Evolutionary conservation across 2,797 vertebrate species (phyloP).

Genomic region (Danio tinwini): DNA sequence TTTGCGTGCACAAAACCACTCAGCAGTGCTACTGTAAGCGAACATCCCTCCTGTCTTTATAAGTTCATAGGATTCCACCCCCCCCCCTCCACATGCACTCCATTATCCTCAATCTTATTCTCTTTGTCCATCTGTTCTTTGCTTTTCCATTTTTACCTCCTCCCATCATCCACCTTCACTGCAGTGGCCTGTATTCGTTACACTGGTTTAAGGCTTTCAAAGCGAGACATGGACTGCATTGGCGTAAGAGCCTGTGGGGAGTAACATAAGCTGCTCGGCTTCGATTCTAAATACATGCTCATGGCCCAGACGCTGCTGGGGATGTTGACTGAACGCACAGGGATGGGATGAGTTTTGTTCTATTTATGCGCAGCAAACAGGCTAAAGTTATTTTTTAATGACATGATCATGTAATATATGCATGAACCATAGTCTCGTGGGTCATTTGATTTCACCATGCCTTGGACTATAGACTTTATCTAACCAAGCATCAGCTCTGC

Average conservation of each 20-base stretch:
- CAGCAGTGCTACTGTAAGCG: constrained; percentile 34
- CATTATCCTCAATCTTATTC: constrained; percentile 46
- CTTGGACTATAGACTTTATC: background rate
- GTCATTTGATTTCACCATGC: constrained; percentile 2
- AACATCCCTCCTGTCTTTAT: constrained; percentile 42
- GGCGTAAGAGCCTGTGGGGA: constrained; percentile 51
- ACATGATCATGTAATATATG: background rate
- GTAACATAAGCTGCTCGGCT: constrained; percentile 46
- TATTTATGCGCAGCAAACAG: constrained; percentile 21
- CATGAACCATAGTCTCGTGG: background rate
- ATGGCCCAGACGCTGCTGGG: background rate
- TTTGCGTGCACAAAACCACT: constrained; percentile 32
- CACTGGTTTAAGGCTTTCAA: constrained; percentile 46
- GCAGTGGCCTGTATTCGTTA: constrained; percentile 60
- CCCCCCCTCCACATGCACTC: constrained; percentile 31
- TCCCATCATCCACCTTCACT: constrained; percentile 52
- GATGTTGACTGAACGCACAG: background rate
- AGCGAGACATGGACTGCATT: constrained; percentile 49
- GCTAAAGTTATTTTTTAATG: constrained; percentile 7
- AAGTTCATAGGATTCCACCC: constrained; percentile 44
- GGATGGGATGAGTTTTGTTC: background rate
- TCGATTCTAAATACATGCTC: background rate
- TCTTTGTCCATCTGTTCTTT: constrained; percentile 51
- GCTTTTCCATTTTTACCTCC: constrained; percentile 52
- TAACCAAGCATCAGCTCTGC: constrained; percentile 5